These are phyloP conservation scores for Pollenia griseotomentosa DNA, from an alignment of 2,888 invertebrate species.

Conservation along the genomic window DNA sequence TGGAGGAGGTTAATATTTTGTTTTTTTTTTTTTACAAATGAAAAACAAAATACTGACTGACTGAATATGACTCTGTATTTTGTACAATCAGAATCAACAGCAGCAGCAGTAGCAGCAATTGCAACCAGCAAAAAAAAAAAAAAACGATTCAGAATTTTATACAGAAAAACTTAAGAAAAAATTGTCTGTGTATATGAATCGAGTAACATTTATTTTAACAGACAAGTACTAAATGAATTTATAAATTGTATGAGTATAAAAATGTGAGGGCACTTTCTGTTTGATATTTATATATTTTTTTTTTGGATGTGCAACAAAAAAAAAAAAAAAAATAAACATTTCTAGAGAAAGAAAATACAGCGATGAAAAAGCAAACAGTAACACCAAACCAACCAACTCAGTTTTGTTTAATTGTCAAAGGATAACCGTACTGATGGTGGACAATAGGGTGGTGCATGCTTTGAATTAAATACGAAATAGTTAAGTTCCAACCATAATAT, in stretches of 20 bases:
- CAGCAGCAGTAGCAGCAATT: too few relatives aligned
- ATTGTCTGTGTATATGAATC: slow-evolving; percentile 27
- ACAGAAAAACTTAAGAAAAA: slow-evolving; percentile 29
- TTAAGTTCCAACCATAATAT: too few relatives aligned
- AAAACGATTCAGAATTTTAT: slow-evolving; percentile 28
- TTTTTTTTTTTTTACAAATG: slow-evolving; percentile 45
- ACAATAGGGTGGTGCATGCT: slow-evolving; percentile 8
- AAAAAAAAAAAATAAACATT: background rate
- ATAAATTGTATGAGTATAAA: slow-evolving; percentile 43
- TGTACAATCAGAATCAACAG: slow-evolving; percentile 7
- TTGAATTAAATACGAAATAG: background rate
- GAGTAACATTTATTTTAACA: slow-evolving; percentile 69
- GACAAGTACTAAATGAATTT: slow-evolving; percentile 71
- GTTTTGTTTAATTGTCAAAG: slow-evolving; percentile 50
- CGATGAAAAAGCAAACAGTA: background rate
- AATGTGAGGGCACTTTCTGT: slow-evolving; percentile 64
- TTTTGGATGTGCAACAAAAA: slow-evolving; percentile 6
- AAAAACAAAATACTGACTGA: slow-evolving; percentile 48
- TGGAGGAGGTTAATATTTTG: slow-evolving; percentile 72
- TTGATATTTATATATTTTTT: slow-evolving; percentile 49
- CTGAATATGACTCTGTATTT: slow-evolving; percentile 38
- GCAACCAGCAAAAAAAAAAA: background rate
- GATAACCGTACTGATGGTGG: slow-evolving; percentile 46
- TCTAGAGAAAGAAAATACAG: background rate
- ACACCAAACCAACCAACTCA: background rate